Conservation (phyloP, 2,888 invertebrate species). For the Sericinus montela region DNA sequence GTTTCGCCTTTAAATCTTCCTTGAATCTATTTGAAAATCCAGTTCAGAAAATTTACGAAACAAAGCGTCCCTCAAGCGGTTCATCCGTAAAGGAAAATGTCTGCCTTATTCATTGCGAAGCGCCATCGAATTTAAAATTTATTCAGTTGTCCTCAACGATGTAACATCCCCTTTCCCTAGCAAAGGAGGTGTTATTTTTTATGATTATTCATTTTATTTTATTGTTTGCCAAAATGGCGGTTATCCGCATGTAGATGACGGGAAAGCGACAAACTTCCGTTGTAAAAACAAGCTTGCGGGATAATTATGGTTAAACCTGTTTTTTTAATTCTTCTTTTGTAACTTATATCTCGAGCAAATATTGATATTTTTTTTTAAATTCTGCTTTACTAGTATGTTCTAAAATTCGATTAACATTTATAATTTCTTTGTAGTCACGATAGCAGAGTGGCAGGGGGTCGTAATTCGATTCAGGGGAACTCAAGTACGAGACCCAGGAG, state of each 20-base stretch:
- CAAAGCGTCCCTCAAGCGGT: slow-evolving; percentile 22
- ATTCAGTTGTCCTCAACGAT: slow-evolving; percentile 26
- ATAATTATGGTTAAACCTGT: slow-evolving; percentile 27
- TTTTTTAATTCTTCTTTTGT: slow-evolving; percentile 22
- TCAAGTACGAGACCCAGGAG: too few relatives aligned
- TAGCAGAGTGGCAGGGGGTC: too few relatives aligned
- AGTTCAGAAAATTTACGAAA: slow-evolving; percentile 14
- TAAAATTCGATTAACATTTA: too few relatives aligned
- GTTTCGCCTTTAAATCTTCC: slow-evolving; percentile 3
- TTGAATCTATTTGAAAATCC: slow-evolving; percentile 11
- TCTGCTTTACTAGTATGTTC: not conserved
- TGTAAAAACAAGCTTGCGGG: slow-evolving; percentile 25
- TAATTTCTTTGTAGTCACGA: too few relatives aligned
- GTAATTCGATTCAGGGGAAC: too few relatives aligned
- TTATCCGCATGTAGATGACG: slow-evolving; percentile 21
- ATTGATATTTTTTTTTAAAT: slow-evolving; percentile 2
- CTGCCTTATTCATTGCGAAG: slow-evolving; percentile 35
- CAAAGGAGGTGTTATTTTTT: slow-evolving; percentile 42
- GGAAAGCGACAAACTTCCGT: slow-evolving; percentile 28
- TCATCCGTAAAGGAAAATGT: slow-evolving; percentile 37
- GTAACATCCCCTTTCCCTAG: slow-evolving; percentile 9
- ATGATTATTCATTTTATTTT: slow-evolving; percentile 58
- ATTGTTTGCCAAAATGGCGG: slow-evolving; percentile 41
- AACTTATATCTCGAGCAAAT: slow-evolving; percentile 8
- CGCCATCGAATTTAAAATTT: slow-evolving; percentile 53